Percentiles rank a stretch among this genome's conserved stretches.
These are phyloP conservation scores for Drosophila kikkawai DNA, from an alignment of 1,140 invertebrate species.

Conservation along the genomic window DNA sequence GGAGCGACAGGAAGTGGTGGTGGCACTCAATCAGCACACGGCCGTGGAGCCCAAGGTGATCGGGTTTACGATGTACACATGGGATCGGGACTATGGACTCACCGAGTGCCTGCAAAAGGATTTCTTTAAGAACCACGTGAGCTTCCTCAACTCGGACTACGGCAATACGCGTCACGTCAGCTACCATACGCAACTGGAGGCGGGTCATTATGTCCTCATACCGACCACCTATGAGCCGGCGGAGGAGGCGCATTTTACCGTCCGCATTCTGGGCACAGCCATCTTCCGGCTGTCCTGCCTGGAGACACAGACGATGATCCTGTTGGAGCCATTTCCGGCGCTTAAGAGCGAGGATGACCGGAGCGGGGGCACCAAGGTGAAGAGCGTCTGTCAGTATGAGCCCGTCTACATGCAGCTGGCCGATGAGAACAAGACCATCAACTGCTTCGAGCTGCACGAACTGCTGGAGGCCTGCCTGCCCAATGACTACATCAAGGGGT, in stretches of 20 bases:
- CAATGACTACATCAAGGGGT: slow-evolving; percentile 98
- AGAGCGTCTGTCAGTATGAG: slow-evolving; percentile 91
- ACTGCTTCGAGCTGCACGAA: slow-evolving; percentile 96
- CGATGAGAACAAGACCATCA: slow-evolving; percentile 94
- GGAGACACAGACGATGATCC: slow-evolving; percentile 93
- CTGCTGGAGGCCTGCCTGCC: slow-evolving; percentile 95
- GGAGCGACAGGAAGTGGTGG: slow-evolving; percentile 93
- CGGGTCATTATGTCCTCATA: slow-evolving; percentile 93
- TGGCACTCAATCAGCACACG: slow-evolving; percentile 95
- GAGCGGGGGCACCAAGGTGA: slow-evolving; percentile 56
- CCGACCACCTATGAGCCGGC: slow-evolving; percentile 96
- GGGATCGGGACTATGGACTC: slow-evolving; percentile 85
- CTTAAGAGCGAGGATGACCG: slow-evolving; percentile 86
- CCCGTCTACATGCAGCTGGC: slow-evolving; percentile 95
- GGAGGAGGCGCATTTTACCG: slow-evolving; percentile 90
- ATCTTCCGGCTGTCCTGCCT: slow-evolving; percentile 71
- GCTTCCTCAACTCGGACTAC: slow-evolving; percentile 95
- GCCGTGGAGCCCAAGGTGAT: slow-evolving; percentile 97
- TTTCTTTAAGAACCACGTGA: slow-evolving; percentile 96
- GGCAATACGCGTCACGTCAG: slow-evolving; percentile 96
- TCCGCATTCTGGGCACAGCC: slow-evolving; percentile 74
- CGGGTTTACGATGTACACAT: slow-evolving; percentile 95
- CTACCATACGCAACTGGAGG: slow-evolving; percentile 92
- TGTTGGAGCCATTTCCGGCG: slow-evolving; percentile 91
- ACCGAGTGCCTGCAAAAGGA: slow-evolving; percentile 88